These are phyloP conservation scores for Pterobdella sp. DNA, from an alignment of 2,888 invertebrate species.

Conservation along the genomic window DNA sequence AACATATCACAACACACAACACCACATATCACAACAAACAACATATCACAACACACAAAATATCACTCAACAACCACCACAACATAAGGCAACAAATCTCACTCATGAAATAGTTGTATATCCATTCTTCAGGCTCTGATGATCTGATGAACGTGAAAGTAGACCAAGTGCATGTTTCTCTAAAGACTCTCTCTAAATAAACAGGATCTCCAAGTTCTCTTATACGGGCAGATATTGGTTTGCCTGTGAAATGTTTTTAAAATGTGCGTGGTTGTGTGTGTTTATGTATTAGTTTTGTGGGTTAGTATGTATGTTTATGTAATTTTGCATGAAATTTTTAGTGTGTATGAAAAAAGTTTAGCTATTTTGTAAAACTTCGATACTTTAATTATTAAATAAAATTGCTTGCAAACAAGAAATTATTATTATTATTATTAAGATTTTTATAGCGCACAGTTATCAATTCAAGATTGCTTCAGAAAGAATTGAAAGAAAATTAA, in stretches of 20 bases:
- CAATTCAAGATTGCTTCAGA: too few relatives aligned
- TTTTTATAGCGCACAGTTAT: too few relatives aligned
- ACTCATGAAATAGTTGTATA: slow-evolving; percentile 49
- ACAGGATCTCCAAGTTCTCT: slow-evolving; percentile 27
- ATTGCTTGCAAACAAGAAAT: too few relatives aligned
- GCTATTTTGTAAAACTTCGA: too few relatives aligned
- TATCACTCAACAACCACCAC: not conserved
- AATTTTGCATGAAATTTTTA: too few relatives aligned
- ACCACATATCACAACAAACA: not conserved
- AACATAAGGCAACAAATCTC: slow-evolving; percentile 37
- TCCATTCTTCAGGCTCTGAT: slow-evolving; percentile 46
- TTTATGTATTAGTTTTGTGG: too few relatives aligned
- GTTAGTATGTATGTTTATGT: too few relatives aligned
- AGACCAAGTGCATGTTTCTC: slow-evolving; percentile 49
- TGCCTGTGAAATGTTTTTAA: slow-evolving; percentile 13
- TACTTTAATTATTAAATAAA: too few relatives aligned
- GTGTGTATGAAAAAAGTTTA: too few relatives aligned
- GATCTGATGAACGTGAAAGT: slow-evolving; percentile 49
- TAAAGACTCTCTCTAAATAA: slow-evolving; percentile 41
- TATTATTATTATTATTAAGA: too few relatives aligned
- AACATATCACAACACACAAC: not conserved
- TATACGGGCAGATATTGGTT: slow-evolving; percentile 21
- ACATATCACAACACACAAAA: not conserved
- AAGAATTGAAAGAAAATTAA: too few relatives aligned
- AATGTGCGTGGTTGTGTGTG: not conserved